phyloP scores from a whole-genome alignment of 2,797 vertebrate genomes.

The Sparidentex hasta region DNA sequence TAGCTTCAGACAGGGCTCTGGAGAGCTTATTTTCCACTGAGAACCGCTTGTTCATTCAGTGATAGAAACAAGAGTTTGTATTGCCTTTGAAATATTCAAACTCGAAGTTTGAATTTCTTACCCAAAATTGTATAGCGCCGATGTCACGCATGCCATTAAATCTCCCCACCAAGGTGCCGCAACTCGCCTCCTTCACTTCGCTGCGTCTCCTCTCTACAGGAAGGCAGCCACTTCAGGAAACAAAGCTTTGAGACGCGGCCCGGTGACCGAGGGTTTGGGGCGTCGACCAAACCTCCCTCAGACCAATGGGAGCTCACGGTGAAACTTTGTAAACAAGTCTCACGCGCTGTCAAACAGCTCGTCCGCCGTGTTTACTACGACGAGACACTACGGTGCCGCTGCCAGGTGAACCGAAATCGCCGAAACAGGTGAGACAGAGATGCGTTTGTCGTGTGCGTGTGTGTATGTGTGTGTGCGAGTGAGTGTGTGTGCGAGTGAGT shows the following conservation, averaged over 20 bases:
- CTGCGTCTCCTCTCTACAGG: neutral
- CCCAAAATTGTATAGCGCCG: no score
- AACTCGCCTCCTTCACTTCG: conserved; percentile 13
- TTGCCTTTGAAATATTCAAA: no score
- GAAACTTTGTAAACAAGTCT: conserved; percentile 88
- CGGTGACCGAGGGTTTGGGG: conserved; percentile 74
- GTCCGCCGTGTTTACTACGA: conserved; percentile 20
- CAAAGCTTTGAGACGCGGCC: conserved; percentile 51
- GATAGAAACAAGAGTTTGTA: no score
- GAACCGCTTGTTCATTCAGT: no score
- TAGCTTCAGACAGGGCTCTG: no score
- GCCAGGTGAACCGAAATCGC: rapidly evolving
- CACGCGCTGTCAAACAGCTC: conserved; percentile 75
- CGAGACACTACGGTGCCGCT: conserved; percentile 34
- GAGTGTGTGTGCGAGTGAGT: neutral
- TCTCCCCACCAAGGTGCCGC: neutral
- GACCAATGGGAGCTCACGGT: conserved; percentile 81
- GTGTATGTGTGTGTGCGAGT: neutral
- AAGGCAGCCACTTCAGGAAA: conserved; percentile 53
- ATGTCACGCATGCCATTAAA: neutral
- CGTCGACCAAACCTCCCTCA: conserved; percentile 63
- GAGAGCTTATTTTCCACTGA: no score
- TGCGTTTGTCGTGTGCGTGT: neutral
- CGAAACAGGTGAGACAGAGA: conserved; percentile 48
- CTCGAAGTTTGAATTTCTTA: no score